Conservation (phyloP, 2,888 invertebrate genomes). For the Nemurella pictetii region DNA sequence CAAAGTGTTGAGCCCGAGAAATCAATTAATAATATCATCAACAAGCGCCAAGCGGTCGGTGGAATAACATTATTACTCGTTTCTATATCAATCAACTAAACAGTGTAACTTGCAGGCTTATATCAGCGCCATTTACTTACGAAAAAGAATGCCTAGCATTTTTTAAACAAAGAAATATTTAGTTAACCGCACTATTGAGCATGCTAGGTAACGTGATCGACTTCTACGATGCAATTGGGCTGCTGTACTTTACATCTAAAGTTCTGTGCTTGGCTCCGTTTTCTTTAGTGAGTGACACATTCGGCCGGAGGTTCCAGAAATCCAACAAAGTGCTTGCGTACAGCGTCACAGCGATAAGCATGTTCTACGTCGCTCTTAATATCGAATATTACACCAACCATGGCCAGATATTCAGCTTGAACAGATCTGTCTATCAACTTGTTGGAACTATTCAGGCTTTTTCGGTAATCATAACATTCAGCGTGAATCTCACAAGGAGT, state of each 20-base stretch:
- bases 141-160: too few relatives aligned
- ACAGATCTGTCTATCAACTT: neutral
- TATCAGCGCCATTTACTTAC: too few relatives aligned
- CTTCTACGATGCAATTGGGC: neutral
- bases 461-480: neutral
- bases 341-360: neutral
- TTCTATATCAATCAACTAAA: too few relatives aligned
- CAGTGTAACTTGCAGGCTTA: too few relatives aligned
- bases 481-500: neutral
- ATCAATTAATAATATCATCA: too few relatives aligned
- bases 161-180: too few relatives aligned
- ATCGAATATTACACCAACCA: neutral
- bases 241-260: neutral
- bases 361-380: neutral
- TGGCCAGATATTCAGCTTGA: neutral
- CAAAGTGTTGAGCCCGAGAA: too few relatives aligned
- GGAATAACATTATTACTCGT: too few relatives aligned
- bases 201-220: too few relatives aligned
- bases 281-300: neutral
- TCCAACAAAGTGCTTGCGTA: neutral
- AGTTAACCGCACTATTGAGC: too few relatives aligned
- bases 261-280: neutral
- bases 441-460: neutral
- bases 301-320: neutral
- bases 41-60: too few relatives aligned